phyloP scores from a whole-genome alignment of 2,888 invertebrate genomes.

The Sacculina carcini region DNA sequence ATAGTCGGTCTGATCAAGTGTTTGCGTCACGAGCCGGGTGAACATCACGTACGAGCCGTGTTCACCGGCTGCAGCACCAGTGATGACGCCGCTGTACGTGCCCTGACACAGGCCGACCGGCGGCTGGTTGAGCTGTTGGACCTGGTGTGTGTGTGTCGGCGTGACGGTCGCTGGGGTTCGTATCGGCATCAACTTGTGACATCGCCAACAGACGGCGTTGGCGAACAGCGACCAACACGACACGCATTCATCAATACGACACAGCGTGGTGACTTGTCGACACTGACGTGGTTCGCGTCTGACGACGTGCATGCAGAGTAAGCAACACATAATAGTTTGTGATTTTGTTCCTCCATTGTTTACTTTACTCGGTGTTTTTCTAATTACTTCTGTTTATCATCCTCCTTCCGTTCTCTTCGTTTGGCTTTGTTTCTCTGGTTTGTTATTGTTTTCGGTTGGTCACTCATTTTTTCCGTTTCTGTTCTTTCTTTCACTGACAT shows the following conservation, averaged over 20 bases:
- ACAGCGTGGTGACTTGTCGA: constrained; percentile 74
- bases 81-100: background rate
- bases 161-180: constrained; percentile 57
- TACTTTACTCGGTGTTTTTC: too few relatives aligned
- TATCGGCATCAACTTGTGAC: constrained; percentile 48
- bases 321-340: too few relatives aligned
- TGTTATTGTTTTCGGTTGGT: too few relatives aligned
- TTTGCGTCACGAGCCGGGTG: constrained; percentile 61
- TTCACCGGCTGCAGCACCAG: background rate
- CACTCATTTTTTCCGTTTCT: too few relatives aligned
- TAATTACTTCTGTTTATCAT: too few relatives aligned
- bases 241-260: constrained; percentile 87
- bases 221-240: constrained; percentile 38
- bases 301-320: constrained; percentile 36
- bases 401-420: too few relatives aligned
- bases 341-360: too few relatives aligned
- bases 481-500: too few relatives aligned
- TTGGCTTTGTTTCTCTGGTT: too few relatives aligned
- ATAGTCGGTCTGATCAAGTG: constrained; percentile 72
- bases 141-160: constrained; percentile 57
- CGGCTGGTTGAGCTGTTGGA: constrained; percentile 27
- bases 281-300: constrained; percentile 76
- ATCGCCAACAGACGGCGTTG: constrained; percentile 12
- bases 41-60: constrained; percentile 34
- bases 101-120: background rate